Evolutionary conservation across 2,797 vertebrate species (phyloP).

Genomic region (Mormyrops boulengeri): DNA sequence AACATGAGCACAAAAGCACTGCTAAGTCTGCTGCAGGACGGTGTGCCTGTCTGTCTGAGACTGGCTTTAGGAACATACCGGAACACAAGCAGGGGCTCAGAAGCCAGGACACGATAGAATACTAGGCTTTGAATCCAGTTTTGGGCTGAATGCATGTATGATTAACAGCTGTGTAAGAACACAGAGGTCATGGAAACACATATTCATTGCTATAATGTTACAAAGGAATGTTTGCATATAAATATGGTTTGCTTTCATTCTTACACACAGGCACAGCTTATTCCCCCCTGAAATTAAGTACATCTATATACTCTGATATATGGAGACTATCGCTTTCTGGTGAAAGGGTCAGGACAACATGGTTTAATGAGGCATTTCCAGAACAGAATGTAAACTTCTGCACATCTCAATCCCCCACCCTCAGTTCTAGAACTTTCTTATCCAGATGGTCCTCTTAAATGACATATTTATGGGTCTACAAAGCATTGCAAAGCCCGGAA

Average conservation of each 20-base stretch:
- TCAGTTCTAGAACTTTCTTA: not conserved
- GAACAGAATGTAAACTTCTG: not conserved
- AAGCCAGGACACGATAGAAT: not conserved
- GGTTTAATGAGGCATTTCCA: not conserved
- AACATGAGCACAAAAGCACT: not conserved
- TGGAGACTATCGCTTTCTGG: not conserved
- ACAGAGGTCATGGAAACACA: not conserved
- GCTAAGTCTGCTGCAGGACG: not conserved
- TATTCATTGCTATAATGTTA: not conserved
- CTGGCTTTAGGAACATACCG: not conserved
- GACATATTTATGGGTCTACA: not conserved
- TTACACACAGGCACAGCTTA: not conserved
- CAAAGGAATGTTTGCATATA: not conserved
- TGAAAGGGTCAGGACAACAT: not conserved
- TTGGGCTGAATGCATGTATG: not conserved
- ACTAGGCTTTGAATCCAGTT: not conserved
- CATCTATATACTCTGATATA: not conserved
- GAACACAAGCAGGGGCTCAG: not conserved
- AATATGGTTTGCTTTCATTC: not conserved
- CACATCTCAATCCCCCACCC: not conserved
- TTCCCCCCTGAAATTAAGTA: not conserved
- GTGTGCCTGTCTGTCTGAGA: not conserved
- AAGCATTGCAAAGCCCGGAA: not conserved
- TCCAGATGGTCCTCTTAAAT: not conserved
- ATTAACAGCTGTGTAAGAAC: not conserved